Conservation (phyloP, 2,113 vertebrate species). For the Catharus bicknelli region DNA sequence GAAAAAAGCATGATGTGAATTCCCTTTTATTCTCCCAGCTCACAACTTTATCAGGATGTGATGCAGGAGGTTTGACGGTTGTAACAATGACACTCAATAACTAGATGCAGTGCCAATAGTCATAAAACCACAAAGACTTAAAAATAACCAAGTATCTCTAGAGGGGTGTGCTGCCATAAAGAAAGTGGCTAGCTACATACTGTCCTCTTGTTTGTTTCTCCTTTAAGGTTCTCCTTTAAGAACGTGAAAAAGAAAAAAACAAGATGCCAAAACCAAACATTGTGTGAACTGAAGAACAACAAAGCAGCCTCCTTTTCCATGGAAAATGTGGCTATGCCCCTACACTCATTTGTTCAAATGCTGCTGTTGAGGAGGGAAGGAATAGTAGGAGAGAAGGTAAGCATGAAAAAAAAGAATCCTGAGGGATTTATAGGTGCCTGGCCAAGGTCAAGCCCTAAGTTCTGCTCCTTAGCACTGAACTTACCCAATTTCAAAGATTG, state of each 20-base stretch:
- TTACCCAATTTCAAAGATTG: conserved; percentile 90
- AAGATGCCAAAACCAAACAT: background rate
- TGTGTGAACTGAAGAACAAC: background rate
- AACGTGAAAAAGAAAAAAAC: background rate
- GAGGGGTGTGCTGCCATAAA: background rate
- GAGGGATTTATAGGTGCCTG: background rate
- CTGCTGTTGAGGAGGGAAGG: accelerated
- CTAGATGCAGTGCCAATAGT: background rate
- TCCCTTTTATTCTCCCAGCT: background rate
- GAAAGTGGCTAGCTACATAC: background rate
- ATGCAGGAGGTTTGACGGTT: background rate
- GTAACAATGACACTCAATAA: background rate
- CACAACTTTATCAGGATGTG: background rate
- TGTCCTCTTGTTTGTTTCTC: background rate
- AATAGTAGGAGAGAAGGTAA: background rate
- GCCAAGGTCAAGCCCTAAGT: background rate
- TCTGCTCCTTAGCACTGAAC: conserved; percentile 15
- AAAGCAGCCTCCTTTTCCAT: background rate
- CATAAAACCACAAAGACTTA: background rate
- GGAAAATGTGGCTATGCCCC: background rate
- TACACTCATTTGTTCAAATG: background rate
- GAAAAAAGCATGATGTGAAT: background rate
- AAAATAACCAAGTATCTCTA: background rate
- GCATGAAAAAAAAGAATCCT: background rate
- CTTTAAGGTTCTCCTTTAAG: background rate